A percentile compares a stretch with the other conserved stretches of the same genome.
Conservation (phyloP, 2,888 invertebrate species). For the Megastigmus dorsalis region DNA sequence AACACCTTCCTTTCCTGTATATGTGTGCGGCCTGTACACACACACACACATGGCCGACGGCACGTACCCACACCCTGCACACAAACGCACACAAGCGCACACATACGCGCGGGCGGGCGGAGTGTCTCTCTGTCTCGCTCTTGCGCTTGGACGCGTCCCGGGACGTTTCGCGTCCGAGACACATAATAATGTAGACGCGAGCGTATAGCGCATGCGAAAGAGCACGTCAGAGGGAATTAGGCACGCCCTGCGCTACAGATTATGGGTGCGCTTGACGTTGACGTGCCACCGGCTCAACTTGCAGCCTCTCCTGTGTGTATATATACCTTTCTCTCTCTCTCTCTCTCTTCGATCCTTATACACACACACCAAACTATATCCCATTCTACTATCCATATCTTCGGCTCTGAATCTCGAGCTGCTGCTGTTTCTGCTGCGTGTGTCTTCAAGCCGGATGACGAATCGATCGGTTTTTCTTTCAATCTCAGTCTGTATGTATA, state of each 20-base stretch:
- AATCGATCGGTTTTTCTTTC: constrained; percentile 37
- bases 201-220: constrained; percentile 60
- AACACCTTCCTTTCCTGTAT: too few relatives aligned
- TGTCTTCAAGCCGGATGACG: constrained; percentile 49
- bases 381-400: neutral
- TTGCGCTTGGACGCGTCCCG: constrained; percentile 49
- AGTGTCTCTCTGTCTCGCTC: constrained; percentile 27
- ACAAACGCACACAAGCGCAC: neutral
- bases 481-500: neutral
- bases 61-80: neutral
- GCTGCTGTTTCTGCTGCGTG: neutral
- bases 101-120: neutral
- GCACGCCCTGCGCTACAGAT: constrained; percentile 60
- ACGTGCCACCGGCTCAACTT: constrained; percentile 54
- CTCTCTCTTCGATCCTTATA: neutral
- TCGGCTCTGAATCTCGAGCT: neutral
- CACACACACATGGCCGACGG: too few relatives aligned
- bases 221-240: constrained; percentile 65
- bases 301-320: neutral
- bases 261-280: constrained; percentile 61
- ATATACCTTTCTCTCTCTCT: constrained; percentile 4
- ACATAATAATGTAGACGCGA: constrained; percentile 60
- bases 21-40: too few relatives aligned
- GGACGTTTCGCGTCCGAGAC: constrained; percentile 51
- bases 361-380: too few relatives aligned